A percentile compares a stretch with the other conserved stretches of the same genome.
These are phyloP conservation scores for Pogonomyrmex barbatus DNA, from an alignment of 1,140 invertebrate species.

Conservation along the genomic window DNA sequence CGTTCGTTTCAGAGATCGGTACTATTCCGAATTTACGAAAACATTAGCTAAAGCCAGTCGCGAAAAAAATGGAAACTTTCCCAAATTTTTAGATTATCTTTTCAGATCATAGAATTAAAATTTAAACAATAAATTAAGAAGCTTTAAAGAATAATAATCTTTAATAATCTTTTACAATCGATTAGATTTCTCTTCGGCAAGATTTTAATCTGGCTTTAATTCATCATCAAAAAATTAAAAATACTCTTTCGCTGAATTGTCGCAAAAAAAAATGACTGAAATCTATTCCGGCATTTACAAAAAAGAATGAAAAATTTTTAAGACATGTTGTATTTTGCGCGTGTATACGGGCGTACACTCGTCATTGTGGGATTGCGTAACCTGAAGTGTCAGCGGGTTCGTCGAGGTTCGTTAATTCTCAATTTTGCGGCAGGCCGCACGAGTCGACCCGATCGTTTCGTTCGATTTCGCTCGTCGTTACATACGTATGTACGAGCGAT, in stretches of 20 bases:
- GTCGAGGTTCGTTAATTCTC: constrained; percentile 82
- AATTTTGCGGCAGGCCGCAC: constrained; percentile 78
- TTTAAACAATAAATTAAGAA: not conserved
- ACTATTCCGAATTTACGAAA: not conserved
- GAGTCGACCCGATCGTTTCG: constrained; percentile 68
- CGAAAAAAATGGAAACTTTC: not conserved
- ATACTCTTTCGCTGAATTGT: not conserved
- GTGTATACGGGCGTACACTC: constrained; percentile 51
- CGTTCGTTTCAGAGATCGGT: not conserved
- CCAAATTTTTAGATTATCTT: not conserved
- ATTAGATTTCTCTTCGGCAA: not conserved
- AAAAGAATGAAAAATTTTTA: not conserved
- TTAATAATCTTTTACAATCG: not conserved
- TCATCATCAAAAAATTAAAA: constrained; percentile 6
- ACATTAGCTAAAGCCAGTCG: not conserved
- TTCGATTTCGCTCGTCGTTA: constrained; percentile 53
- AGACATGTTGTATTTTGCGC: not conserved
- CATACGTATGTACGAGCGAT: constrained; percentile 23
- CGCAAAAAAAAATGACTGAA: not conserved
- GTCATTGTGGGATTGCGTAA: constrained; percentile 68
- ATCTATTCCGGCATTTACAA: not conserved
- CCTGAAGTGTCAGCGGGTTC: constrained; percentile 74
- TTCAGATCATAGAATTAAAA: not conserved
- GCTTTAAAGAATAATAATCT: not conserved
- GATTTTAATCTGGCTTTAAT: not conserved